Conservation (phyloP, 2,113 vertebrate species). For the Opisthocomus hoazin region DNA sequence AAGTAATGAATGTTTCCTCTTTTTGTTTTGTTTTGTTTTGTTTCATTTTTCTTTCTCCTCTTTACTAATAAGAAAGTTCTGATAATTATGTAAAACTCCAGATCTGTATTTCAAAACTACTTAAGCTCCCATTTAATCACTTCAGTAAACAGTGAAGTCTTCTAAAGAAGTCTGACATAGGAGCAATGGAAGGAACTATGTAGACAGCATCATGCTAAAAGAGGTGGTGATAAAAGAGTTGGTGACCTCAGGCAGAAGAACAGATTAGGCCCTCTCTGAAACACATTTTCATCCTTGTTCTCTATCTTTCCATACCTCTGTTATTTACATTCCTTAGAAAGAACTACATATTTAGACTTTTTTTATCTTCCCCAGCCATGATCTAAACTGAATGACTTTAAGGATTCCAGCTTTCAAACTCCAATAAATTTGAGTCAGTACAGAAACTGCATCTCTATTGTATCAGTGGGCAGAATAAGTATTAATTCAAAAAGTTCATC, state of each 20-base stretch:
- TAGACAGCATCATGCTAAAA: background rate
- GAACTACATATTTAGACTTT: background rate
- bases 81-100: background rate
- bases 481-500: background rate
- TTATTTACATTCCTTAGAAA: background rate
- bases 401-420: background rate
- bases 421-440: background rate
- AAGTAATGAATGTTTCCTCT: background rate
- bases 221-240: background rate
- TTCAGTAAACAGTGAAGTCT: background rate
- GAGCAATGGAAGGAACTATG: background rate
- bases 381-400: background rate
- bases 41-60: background rate
- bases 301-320: background rate
- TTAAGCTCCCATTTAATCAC: background rate
- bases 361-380: background rate
- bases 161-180: background rate
- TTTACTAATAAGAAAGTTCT: background rate
- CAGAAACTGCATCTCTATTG: background rate
- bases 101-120: background rate
- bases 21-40: background rate
- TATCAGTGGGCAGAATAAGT: background rate
- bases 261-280: background rate
- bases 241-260: background rate
- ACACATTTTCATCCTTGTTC: background rate